Evolutionary conservation across 2,113 vertebrate species (phyloP).

Genomic region (Erythrocercus mccallii): DNA sequence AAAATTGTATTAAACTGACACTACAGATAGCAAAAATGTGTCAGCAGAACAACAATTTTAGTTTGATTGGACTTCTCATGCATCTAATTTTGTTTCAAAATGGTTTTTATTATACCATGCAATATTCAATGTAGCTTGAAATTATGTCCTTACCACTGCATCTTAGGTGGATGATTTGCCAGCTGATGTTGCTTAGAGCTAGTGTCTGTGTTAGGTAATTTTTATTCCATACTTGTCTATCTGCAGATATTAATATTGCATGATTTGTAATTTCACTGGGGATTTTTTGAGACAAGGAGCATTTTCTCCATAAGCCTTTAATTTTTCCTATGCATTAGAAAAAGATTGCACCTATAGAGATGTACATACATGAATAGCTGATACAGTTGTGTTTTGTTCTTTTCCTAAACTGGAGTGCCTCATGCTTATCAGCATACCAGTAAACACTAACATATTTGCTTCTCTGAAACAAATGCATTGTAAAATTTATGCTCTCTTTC

Average conservation of each 20-base stretch:
- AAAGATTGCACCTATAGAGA: background rate
- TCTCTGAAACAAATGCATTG: background rate
- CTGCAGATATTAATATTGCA: background rate
- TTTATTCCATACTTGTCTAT: constrained; percentile 33
- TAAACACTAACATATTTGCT: background rate
- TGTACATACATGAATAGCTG: background rate
- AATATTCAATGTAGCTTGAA: constrained; percentile 62
- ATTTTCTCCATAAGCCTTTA: background rate
- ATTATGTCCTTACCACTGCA: constrained; percentile 42
- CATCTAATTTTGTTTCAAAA: constrained; percentile 70
- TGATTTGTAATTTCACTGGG: constrained; percentile 23
- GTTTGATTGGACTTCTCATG: constrained; percentile 48
- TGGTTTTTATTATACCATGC: constrained; percentile 42
- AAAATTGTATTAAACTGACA: constrained; percentile 36
- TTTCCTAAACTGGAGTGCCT: background rate
- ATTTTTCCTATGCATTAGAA: background rate
- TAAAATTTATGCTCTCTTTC: background rate
- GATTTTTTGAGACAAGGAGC: background rate
- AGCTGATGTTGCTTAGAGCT: constrained; percentile 51
- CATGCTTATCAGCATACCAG: background rate
- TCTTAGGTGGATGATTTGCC: constrained; percentile 54
- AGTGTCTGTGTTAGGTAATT: constrained; percentile 21
- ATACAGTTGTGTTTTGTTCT: background rate
- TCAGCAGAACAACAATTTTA: constrained; percentile 42
- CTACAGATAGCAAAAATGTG: constrained; percentile 14